Evolutionary conservation across 2,113 vertebrate species (phyloP).

Genomic region (Phycodurus eques): DNA sequence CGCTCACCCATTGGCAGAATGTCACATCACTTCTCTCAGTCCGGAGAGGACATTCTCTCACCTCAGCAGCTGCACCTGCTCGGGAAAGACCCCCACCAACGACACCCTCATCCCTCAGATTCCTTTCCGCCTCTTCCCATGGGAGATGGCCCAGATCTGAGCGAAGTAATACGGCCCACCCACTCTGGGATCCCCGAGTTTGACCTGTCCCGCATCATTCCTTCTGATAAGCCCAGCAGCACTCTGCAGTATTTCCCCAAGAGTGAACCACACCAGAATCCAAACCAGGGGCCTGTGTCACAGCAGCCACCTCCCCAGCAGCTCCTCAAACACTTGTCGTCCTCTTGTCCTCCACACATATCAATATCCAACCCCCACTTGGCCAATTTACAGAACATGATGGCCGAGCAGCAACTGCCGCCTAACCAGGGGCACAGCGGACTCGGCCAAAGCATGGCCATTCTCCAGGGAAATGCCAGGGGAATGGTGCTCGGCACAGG

Average conservation of each 20-base stretch:
- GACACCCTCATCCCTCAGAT: constrained; percentile 65
- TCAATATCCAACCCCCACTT: constrained; percentile 90
- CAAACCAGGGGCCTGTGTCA: constrained; percentile 59
- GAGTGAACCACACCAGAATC: constrained; percentile 73
- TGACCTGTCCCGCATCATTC: constrained; percentile 96
- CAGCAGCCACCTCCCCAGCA: constrained; percentile 67
- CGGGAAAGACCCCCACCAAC: constrained; percentile 77
- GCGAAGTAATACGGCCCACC: constrained; percentile 91
- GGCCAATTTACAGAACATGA: constrained; percentile 97
- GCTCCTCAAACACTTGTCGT: constrained; percentile 74
- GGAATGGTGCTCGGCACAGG: constrained; percentile 76
- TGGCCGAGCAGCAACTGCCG: constrained; percentile 87
- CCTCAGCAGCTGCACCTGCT: constrained; percentile 83
- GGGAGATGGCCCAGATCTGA: constrained; percentile 87
- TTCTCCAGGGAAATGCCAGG: constrained; percentile 71
- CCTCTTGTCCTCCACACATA: constrained; percentile 58
- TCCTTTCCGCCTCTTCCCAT: constrained; percentile 77
- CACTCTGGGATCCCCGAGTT: constrained; percentile 95
- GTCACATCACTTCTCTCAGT: constrained; percentile 76
- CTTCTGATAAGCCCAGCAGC: constrained; percentile 96
- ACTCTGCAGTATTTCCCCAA: constrained; percentile 98
- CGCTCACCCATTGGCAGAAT: constrained; percentile 67
- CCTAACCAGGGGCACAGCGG: constrained; percentile 70
- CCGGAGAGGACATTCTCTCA: constrained; percentile 81
- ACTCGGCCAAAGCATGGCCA: constrained; percentile 76